phyloP scores from a whole-genome alignment of 2,797 vertebrate genomes.

The Rhinella marina region DNA sequence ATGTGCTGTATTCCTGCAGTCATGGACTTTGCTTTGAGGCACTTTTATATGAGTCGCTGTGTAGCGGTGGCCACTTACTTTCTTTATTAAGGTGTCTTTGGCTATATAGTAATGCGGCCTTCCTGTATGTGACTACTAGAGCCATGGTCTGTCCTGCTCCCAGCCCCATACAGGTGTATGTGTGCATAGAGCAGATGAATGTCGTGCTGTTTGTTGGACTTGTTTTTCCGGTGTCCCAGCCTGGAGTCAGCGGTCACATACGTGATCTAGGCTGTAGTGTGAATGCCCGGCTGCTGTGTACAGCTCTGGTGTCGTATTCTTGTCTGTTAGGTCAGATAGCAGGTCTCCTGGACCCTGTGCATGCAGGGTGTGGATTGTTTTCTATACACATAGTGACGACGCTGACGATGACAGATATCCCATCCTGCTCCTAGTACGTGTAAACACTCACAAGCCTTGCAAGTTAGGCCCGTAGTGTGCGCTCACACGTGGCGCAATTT shows the following conservation, averaged over 20 bases:
- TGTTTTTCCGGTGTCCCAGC: slow-evolving; percentile 15
- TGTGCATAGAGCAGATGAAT: background rate
- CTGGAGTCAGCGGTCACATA: background rate
- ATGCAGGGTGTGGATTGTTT: background rate
- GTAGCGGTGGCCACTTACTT: background rate
- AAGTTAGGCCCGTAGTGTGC: too few species aligned
- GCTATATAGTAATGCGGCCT: background rate
- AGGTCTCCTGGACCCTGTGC: background rate
- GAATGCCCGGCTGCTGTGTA: background rate
- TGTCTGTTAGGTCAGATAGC: background rate
- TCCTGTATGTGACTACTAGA: background rate
- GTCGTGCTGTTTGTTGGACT: background rate
- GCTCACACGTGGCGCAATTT: too few species aligned
- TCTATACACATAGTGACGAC: background rate
- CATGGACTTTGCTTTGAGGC: background rate
- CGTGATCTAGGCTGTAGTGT: background rate
- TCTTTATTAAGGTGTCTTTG: background rate
- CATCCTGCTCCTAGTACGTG: background rate
- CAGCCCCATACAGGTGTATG: background rate
- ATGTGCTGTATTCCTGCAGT: background rate
- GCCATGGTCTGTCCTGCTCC: background rate
- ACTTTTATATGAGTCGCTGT: background rate
- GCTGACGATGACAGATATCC: background rate
- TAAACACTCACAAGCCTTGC: too few species aligned
- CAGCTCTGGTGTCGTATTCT: background rate